Percentiles rank a stretch among this genome's conserved stretches.
These are phyloP conservation scores for Auanema sp. DNA, from an alignment of 2,888 invertebrate genomes.

Conservation along the genomic window DNA sequence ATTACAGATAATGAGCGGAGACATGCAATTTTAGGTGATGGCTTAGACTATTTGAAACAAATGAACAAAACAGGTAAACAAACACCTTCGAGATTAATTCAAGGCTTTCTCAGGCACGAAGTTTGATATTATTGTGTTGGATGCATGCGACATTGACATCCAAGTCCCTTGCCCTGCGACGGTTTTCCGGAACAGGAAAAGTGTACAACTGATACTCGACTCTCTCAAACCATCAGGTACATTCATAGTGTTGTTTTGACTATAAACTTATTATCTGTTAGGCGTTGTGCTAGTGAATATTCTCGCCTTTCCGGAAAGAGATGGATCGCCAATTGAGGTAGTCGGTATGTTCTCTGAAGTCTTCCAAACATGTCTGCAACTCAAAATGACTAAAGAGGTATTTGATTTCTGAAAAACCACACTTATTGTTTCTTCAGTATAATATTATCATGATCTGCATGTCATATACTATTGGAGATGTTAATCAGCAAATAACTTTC, in stretches of 20 bases:
- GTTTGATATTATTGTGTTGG: constrained; percentile 51
- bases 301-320: constrained; percentile 24
- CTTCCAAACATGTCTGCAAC: constrained; percentile 29
- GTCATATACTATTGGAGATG: constrained; percentile 8
- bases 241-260: not conserved
- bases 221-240: constrained; percentile 26
- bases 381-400: constrained; percentile 25
- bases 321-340: constrained; percentile 6
- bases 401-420: not conserved
- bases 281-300: constrained; percentile 32
- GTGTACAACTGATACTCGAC: constrained; percentile 24
- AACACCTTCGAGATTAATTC: not conserved
- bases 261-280: not conserved
- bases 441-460: constrained; percentile 15
- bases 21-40: constrained; percentile 44
- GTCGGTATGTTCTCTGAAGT: constrained; percentile 4
- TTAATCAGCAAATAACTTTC: constrained; percentile 9
- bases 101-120: constrained; percentile 27
- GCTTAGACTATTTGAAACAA: constrained; percentile 41
- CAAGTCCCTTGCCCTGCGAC: constrained; percentile 49
- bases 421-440: constrained; percentile 5
- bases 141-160: constrained; percentile 50
- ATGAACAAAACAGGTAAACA: constrained; percentile 31
- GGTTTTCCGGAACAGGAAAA: constrained; percentile 29
- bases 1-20: constrained; percentile 38